Base-by-base conservation (phyloP, 2,797 vertebrate species). In the Pseudochirops cupreus region DNA sequence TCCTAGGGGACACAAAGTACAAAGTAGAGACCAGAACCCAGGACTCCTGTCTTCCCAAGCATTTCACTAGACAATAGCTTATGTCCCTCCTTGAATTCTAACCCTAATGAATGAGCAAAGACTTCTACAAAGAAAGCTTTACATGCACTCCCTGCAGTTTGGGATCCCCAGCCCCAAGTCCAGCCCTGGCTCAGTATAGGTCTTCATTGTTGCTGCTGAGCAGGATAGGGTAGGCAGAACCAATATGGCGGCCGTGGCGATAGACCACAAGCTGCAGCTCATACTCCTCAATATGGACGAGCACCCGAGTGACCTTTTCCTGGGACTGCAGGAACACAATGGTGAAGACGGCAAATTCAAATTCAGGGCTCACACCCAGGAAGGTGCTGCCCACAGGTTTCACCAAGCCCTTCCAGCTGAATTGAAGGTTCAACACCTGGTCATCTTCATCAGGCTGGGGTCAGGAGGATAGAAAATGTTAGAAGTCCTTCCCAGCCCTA, bases 341-440 rank as follows among this genome's bases (percentile, higher is more conserved):
- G 29, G 99, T 99, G 98, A 99, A 99, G 92, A 99, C 11, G 0
- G 99, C 99, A 98, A 99, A 99, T 97, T 99, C 99, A 3, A 99
- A 99, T 98, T 99, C 99, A 0, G 99, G 99, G 97, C 99, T 99
- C 97, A 99, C 99, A 5, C 99, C 99, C 12, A 99, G 98, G 95
- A 99, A 99, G 46, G 97, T 98, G 92, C 99, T 99, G 94, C 99
- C 98, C 0, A 99, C 97, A 0, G 99, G 99, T 96, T 99, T 99
- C 91, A 99, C 98, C 12, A 98, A 92, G 2, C 98, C 98, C 67
- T 99, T 99, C 99, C 99, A 99, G 98, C 98, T 98, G 98, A 99
- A 99, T 98, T 99, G 99, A 53, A 99, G 99, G 97, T 98, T 99
- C 97, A 99, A 97, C 33, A 99, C 98, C 26, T 99, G 99, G 96